Conservation (phyloP, 2,888 invertebrate genomes). For the Microctonus aethiopoides region DNA sequence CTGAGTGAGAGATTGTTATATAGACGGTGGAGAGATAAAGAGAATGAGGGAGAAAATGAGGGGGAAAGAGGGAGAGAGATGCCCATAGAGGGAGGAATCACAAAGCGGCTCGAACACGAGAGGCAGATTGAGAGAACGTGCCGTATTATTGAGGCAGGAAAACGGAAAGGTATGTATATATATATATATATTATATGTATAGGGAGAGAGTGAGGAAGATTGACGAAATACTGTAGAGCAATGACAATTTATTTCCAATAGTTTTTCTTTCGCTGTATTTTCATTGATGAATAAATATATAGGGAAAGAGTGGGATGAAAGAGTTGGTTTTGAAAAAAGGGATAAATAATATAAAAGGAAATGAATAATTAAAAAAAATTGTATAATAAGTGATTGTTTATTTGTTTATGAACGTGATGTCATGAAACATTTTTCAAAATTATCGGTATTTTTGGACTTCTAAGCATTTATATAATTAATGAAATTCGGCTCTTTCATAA, state of each 20-base stretch:
- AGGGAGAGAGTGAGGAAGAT: neutral
- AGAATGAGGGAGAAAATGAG: slow-evolving; percentile 35
- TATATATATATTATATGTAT: too few relatives aligned
- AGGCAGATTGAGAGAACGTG: slow-evolving; percentile 26
- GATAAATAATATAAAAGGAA: too few relatives aligned
- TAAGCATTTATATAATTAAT: too few relatives aligned
- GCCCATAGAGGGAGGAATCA: slow-evolving; percentile 33
- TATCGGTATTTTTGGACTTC: too few relatives aligned
- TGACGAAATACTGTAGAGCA: neutral
- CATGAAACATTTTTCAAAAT: too few relatives aligned
- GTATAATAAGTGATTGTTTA: too few relatives aligned
- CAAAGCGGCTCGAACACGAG: slow-evolving; percentile 19
- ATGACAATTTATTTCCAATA: neutral
- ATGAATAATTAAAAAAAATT: too few relatives aligned
- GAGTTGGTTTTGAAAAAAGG: too few relatives aligned
- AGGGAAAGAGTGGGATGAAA: too few relatives aligned
- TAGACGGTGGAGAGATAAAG: slow-evolving; percentile 23
- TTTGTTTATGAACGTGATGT: too few relatives aligned
- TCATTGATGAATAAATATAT: too few relatives aligned
- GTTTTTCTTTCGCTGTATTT: neutral
- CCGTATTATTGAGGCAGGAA: slow-evolving; percentile 23
- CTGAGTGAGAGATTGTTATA: slow-evolving; percentile 21
- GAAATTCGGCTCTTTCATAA: too few relatives aligned
- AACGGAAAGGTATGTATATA: slow-evolving; percentile 23
- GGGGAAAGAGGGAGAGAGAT: slow-evolving; percentile 49